Evolutionary conservation across 2,113 vertebrate species (phyloP), one percentile per base, ranked within the genome.

Genomic region (Lycocorax pyrrhopterus): DNA sequence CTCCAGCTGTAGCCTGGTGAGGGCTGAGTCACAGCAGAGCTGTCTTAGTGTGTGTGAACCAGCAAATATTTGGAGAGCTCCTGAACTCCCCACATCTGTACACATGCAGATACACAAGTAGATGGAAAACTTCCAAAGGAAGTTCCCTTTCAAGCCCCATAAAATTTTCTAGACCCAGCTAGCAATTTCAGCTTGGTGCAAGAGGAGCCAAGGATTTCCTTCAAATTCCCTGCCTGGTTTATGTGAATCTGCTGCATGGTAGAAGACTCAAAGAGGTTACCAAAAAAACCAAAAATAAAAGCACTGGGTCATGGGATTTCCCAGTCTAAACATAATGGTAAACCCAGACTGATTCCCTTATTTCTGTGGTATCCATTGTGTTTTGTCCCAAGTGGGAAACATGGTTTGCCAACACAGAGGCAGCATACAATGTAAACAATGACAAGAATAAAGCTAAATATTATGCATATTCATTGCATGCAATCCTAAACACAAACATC

Each of bases 381-480:
- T 47, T 56, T 91, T 94, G 52, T 88, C 87, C 78, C 72, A 55
- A 77, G 55, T 51, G 78, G 59, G 63, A 94, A 88, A 90, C 55
- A 58, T 1, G 8, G 39, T 91, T 91, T 90, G 68, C 59, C 82
- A 91, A 43, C 2, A 18, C 33, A 90, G 44, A 88, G 47, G 59
- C 63, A 86, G 58, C 33, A 71, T 52, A 47, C 30, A n/a, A 74
- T 84, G 46, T 85, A 96, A 94, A 93, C 80, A 96, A 84, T 60
- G 49, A 84, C 87, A 82, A 90, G 96, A 95, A 95, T 85, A 94
- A 91, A 94, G 58, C 74, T 62, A 82, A 96, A 96, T 93, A 86
- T 95, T 93, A 74, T 87, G 74, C 93, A 90, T 94, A 97, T 96
- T 97, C 88, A 95, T 92, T 47, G 71, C 52, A 59, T 32, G 18